Evolutionary conservation across 2,797 vertebrate species (phyloP).

Genomic region (Sebastes kiyomatsui): DNA sequence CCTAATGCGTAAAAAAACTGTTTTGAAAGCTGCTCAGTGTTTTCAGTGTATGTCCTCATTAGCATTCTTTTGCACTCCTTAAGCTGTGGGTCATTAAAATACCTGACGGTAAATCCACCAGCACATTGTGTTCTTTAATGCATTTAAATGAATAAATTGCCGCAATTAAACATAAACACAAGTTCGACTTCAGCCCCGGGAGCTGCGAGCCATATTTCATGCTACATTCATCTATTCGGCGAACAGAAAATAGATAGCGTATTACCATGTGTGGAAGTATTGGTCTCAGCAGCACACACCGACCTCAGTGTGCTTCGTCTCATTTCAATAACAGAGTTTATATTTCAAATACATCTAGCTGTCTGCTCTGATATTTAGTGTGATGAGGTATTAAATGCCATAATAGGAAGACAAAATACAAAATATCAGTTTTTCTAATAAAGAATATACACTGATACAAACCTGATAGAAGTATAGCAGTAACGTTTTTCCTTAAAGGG

Average conservation of each 20-base stretch:
- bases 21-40: slow-evolving; percentile 15
- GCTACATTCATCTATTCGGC: slow-evolving; percentile 43
- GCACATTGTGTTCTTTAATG: slow-evolving; percentile 48
- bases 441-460: neutral
- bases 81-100: slow-evolving; percentile 41
- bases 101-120: slow-evolving; percentile 43
- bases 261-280: slow-evolving; percentile 12
- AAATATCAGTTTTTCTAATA: slow-evolving; percentile 41
- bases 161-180: slow-evolving; percentile 66
- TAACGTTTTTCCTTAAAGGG: neutral
- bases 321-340: slow-evolving; percentile 35
- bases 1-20: slow-evolving; percentile 21
- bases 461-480: slow-evolving; percentile 24
- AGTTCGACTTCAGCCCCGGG: slow-evolving; percentile 46
- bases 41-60: slow-evolving; percentile 36
- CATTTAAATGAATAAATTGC: slow-evolving; percentile 73
- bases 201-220: slow-evolving; percentile 54
- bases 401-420: slow-evolving; percentile 41
- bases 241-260: slow-evolving; percentile 53
- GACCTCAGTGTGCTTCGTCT: slow-evolving; percentile 38
- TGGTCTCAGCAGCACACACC: slow-evolving; percentile 37
- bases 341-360: slow-evolving; percentile 11
- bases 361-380: slow-evolving; percentile 33
- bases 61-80: slow-evolving; percentile 45
- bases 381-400: slow-evolving; percentile 42